Evolutionary conservation across 2,797 vertebrate species (phyloP), one percentile per base, ranked within the genome.

Genomic region (Gobio occitaniae): DNA sequence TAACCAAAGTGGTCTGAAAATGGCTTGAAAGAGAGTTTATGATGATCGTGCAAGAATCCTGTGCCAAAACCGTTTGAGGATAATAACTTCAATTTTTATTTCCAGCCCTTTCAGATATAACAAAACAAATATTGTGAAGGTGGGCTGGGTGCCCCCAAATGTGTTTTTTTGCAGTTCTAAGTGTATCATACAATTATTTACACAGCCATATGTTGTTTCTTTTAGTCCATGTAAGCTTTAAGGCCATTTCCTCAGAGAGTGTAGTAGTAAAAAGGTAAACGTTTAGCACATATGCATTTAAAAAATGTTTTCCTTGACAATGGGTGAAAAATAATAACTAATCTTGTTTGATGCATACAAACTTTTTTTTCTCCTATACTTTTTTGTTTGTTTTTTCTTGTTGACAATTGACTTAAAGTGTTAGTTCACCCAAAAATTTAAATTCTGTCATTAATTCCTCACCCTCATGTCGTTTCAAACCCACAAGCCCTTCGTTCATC

Each of bases 71-170:
- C 11, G 36, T 59, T 84, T 78, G 75, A 78, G 61, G 75, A 71
- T 84, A 78, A 84, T 78, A 78, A 78, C 83, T 84, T 78, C 66
- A 84, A 63, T 84, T 84, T 32, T 84, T 70, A 81, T 81, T 70
- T 84, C 75, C 29, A 78, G 75, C 63, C 75, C 78, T 70, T 78
- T 84, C 83, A 78, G 32, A 71, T 59, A 56, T 68, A 84, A 84
- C 75, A 84, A 84, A 69, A 44, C 7, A 65, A 78, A 70, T 48
- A 78, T 61, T 84, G 75, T 59, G 65, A 76, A 84, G 52, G 65
- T 78, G 83, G 75, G 65, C 65, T 59, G 52, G 38, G 29, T 56
- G 52, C 52, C 25, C 6, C 25, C 41, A 71, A 78, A 71, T 71
- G 83, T 69, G 41, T 44, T 59, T 78, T 78, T 65, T 32, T 65